Evolutionary conservation across 2,888 invertebrate genomes (phyloP), one percentile per base, ranked within the genome.

Genomic region (Macrophya alboannulata): DNA sequence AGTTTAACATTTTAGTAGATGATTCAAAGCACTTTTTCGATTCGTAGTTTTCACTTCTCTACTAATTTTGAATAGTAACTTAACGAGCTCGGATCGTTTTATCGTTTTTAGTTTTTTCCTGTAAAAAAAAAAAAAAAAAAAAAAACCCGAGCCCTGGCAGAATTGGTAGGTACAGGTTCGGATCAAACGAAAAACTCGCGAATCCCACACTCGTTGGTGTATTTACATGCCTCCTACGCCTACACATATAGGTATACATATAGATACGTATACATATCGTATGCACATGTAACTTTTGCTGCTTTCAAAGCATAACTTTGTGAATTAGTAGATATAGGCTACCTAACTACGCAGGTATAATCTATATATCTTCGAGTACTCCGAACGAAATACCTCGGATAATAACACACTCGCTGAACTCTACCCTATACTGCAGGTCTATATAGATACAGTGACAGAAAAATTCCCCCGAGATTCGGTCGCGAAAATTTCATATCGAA

Each of bases 131-230:
- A 9, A 21, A 17, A n/a, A 72, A 40, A 72, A 17, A 21, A 17
- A 72, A 43, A 31, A 31, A 31, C 5, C 21, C 4, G 21, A 15
- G 31, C 17, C 37, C 15, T n/a, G 5, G 71, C 31, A 40, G 71
- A 9, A 17, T 6, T 37, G 43, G 43, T 40, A n/a, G 15, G 37
- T 17, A 71, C 9, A 31, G 31, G 31, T 31, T 31, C 3, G 21
- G 77, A 51, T 77, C 51, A 77, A 77, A 77, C 72, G 72, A 74
- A 74, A 74, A 71, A 71, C 71, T 40, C 71, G 40, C 71, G 17
- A 76, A 76, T 76, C 45, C 76, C 21, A 76, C 48, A 37, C 1
- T 55, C 45, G 9, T n/a, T 9, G 43, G 72, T 45, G 21, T 74
- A 74, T 43, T 45, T 74, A 5, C 45, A 40, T 43, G 10, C 45